phyloP scores from a whole-genome alignment of 2,113 vertebrate genomes.

The Lepisosteus osseus region DNA sequence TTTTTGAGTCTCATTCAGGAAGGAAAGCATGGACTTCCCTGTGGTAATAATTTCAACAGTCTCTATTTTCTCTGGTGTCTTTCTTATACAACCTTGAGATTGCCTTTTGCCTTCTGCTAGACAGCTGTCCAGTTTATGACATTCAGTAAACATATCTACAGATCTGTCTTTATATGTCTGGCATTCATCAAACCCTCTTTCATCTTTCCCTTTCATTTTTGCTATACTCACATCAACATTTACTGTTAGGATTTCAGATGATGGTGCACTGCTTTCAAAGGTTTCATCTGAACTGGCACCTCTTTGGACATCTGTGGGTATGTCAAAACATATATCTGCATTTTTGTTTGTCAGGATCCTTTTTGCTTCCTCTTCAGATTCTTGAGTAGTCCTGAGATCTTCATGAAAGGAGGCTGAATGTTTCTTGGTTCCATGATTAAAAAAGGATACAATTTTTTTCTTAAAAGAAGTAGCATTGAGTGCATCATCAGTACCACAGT shows the following conservation, averaged over 20 bases:
- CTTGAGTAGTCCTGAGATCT: conserved; percentile 12
- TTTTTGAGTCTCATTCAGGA: no score
- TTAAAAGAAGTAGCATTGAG: not conserved
- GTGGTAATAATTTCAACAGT: no score
- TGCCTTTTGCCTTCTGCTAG: not conserved
- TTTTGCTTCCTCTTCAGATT: conserved; percentile 28
- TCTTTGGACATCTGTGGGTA: not conserved
- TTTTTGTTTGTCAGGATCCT: conserved; percentile 24
- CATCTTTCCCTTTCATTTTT: conserved; percentile 6
- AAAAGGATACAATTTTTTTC: conserved; percentile 20
- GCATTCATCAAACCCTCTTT: not conserved
- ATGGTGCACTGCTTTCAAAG: not conserved
- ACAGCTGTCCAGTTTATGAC: not conserved
- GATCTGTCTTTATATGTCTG: not conserved
- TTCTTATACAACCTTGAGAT: not conserved
- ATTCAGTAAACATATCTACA: not conserved
- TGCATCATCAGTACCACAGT: not conserved
- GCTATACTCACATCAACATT: conserved; percentile 22
- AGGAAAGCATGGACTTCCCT: no score
- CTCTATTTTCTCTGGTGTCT: not conserved
- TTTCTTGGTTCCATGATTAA: conserved; percentile 24
- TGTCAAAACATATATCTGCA: conserved; percentile 3
- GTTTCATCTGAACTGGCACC: conserved; percentile 7
- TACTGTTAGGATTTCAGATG: conserved; percentile 23
- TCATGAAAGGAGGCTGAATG: conserved; percentile 34